A percentile compares a stretch with the other conserved stretches of the same genome.
Evolutionary conservation across 2,888 invertebrate genomes (phyloP).

Genomic region (Perizoma flavofasciatum): DNA sequence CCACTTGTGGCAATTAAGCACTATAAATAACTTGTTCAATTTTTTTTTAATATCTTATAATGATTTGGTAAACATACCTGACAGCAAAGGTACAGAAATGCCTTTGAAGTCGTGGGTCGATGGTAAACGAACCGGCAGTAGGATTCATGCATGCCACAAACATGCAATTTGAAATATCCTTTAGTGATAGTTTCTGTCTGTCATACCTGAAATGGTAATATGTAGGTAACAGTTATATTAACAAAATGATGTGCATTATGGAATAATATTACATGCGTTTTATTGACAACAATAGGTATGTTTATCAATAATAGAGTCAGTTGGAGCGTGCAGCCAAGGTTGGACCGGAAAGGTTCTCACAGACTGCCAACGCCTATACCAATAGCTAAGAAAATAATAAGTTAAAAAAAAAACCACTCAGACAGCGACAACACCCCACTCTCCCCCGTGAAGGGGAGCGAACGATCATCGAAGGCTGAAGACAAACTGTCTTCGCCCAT

Average conservation of each 20-base stretch:
- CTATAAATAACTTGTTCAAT: too few species aligned
- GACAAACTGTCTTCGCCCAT: slow-evolving; percentile 28
- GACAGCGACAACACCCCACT: slow-evolving; percentile 12
- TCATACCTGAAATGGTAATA: slow-evolving; percentile 87
- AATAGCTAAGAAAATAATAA: too few species aligned
- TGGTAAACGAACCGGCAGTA: slow-evolving; percentile 97
- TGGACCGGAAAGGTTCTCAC: too few species aligned
- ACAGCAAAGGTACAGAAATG: slow-evolving; percentile 95
- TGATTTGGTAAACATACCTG: slow-evolving; percentile 73
- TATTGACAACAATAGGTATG: too few species aligned
- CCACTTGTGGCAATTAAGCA: too few species aligned
- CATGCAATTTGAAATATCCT: slow-evolving; percentile 96
- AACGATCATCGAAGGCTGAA: slow-evolving; percentile 19
- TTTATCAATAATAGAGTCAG: too few species aligned
- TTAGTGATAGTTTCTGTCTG: slow-evolving; percentile 91
- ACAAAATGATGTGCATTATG: not conserved
- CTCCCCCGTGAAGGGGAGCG: slow-evolving; percentile 18
- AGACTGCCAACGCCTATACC: too few species aligned
- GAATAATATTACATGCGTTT: too few species aligned
- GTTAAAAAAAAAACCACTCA: slow-evolving; percentile 12
- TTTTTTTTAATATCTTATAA: too few species aligned
- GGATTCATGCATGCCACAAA: slow-evolving; percentile 99
- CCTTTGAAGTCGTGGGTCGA: slow-evolving; percentile 94
- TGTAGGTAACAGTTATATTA: not conserved
- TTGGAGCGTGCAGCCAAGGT: too few species aligned